Conservation (phyloP, 2,888 invertebrate genomes). For the Lathronympha strigana region DNA sequence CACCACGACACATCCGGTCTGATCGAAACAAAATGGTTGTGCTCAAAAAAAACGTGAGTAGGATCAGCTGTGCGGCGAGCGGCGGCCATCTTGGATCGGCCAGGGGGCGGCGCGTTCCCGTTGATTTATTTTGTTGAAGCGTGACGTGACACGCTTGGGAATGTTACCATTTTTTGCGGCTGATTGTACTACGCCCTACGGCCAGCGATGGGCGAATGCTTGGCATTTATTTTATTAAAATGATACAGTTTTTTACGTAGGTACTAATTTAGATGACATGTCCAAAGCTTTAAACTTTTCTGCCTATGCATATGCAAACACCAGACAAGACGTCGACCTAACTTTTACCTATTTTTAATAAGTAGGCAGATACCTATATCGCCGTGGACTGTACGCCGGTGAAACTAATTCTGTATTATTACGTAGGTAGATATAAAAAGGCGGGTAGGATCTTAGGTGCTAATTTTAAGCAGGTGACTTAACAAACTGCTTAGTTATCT, state of each 20-base stretch:
- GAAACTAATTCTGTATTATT: not conserved
- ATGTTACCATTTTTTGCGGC: conserved; percentile 58
- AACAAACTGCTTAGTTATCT: conserved; percentile 9
- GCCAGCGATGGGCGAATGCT: not conserved
- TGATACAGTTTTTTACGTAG: not conserved
- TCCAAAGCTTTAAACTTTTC: too few relatives aligned
- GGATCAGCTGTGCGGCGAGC: conserved; percentile 62
- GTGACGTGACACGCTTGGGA: conserved; percentile 56
- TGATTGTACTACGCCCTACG: conserved; percentile 66
- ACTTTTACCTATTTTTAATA: too few relatives aligned
- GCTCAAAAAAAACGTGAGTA: conserved; percentile 55
- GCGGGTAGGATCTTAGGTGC: conserved; percentile 47
- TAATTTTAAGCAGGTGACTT: conserved; percentile 50
- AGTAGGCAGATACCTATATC: too few relatives aligned
- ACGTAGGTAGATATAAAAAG: too few relatives aligned
- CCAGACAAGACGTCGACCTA: too few relatives aligned
- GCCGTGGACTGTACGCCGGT: not conserved
- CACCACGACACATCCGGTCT: conserved; percentile 20
- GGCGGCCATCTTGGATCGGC: conserved; percentile 76
- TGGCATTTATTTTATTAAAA: not conserved
- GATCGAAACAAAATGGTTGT: conserved; percentile 62
- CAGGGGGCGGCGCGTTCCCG: conserved; percentile 65
- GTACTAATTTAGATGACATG: not conserved
- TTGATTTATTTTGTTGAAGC: conserved; percentile 71
- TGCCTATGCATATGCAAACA: too few relatives aligned